Evolutionary conservation across 1,140 invertebrate species (phyloP).

Genomic region (Musca domestica): DNA sequence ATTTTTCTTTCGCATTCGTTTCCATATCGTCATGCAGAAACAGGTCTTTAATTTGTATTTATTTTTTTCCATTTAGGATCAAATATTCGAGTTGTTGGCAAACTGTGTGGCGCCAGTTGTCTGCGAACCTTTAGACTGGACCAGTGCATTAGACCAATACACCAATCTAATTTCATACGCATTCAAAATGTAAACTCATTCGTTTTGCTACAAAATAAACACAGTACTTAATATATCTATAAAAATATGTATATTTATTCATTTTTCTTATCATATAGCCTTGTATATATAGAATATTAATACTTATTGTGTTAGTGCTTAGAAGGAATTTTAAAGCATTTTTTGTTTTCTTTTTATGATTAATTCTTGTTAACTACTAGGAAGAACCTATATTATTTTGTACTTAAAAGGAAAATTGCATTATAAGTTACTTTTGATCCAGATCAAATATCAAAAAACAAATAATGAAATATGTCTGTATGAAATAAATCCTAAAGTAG

Average conservation of each 20-base stretch:
- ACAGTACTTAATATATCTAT: neutral
- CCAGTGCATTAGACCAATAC: constrained; percentile 27
- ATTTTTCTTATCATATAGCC: constrained; percentile 5
- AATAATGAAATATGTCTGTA: too few relatives aligned
- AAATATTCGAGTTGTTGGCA: constrained; percentile 38
- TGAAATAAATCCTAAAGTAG: too few relatives aligned
- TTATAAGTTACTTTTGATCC: too few relatives aligned
- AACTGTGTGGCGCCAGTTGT: constrained; percentile 37
- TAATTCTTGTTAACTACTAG: neutral
- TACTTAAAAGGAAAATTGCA: neutral
- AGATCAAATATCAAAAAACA: too few relatives aligned
- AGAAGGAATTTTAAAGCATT: constrained; percentile 11
- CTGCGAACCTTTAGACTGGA: constrained; percentile 37
- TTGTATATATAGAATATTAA: too few relatives aligned
- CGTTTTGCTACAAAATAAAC: constrained; percentile 37
- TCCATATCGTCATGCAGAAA: too few relatives aligned
- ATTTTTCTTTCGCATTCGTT: too few relatives aligned
- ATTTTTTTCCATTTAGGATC: constrained; percentile 29
- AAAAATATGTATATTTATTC: constrained; percentile 9
- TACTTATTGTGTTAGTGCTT: constrained; percentile 22
- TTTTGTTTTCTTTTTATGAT: neutral
- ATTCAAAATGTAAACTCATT: constrained; percentile 39
- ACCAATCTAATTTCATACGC: constrained; percentile 34
- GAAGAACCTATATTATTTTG: constrained; percentile 20
- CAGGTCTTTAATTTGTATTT: neutral